These are phyloP conservation scores for Platalea minor DNA, from an alignment of 2,797 vertebrate species.

Conservation along the genomic window DNA sequence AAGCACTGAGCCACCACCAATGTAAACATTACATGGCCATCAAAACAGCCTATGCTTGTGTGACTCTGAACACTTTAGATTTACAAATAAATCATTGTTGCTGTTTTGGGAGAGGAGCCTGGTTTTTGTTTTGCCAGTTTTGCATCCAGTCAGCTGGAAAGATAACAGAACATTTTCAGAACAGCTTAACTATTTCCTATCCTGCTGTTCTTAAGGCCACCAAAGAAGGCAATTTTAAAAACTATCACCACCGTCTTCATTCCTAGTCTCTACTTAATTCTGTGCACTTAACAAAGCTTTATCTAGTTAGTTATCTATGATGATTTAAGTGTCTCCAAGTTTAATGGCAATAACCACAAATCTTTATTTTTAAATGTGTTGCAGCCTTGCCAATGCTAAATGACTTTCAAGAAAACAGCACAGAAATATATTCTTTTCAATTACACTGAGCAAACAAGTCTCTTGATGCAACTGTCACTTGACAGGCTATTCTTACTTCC, in stretches of 20 bases:
- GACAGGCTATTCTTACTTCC: not conserved
- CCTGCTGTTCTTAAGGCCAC: not conserved
- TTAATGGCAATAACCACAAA: not conserved
- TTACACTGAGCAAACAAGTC: not conserved
- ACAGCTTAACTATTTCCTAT: not conserved
- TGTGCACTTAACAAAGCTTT: not conserved
- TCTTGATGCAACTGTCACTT: not conserved
- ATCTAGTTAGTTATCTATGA: not conserved
- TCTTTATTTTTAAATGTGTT: not conserved
- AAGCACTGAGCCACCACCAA: not conserved
- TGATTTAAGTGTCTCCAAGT: not conserved
- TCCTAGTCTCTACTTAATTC: not conserved
- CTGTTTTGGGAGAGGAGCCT: not conserved
- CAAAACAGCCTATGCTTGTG: not conserved
- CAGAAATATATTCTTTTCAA: not conserved
- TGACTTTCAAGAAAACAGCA: not conserved
- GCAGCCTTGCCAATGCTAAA: not conserved
- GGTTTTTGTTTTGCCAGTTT: constrained; percentile 12
- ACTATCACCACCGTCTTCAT: not conserved
- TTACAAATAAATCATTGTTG: constrained; percentile 31
- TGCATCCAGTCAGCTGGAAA: not conserved
- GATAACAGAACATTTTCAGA: not conserved
- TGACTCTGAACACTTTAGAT: not conserved
- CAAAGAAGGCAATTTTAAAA: not conserved
- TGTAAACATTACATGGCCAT: not conserved